These are phyloP conservation scores for Onychorhynchus coronatus DNA, from an alignment of 2,113 vertebrate species.

Conservation along the genomic window DNA sequence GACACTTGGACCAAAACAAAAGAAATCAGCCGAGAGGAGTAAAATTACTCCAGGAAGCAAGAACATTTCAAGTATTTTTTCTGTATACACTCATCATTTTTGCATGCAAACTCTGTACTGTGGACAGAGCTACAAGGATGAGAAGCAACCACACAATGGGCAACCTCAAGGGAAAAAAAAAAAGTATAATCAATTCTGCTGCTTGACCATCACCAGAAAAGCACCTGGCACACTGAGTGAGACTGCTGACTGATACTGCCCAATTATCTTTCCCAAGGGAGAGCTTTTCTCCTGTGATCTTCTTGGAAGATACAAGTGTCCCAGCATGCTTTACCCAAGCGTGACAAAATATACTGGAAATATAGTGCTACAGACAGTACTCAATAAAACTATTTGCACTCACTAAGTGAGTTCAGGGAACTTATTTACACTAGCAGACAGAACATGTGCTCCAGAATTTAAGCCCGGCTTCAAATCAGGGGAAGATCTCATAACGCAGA, in stretches of 20 bases:
- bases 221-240: not conserved
- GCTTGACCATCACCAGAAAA: not conserved
- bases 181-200: not conserved
- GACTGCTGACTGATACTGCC: not conserved
- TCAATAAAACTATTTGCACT: not conserved
- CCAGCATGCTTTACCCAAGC: not conserved
- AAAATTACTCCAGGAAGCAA: not conserved
- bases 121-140: not conserved
- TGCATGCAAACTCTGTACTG: not conserved
- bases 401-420: not conserved
- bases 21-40: not conserved
- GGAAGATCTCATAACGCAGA: not conserved
- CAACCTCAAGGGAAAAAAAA: not conserved
- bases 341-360: not conserved
- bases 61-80: not conserved
- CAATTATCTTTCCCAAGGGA: not conserved
- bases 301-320: not conserved
- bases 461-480: not conserved
- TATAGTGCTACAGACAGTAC: not conserved
- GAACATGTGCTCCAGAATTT: not conserved
- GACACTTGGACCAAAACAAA: not conserved
- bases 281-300: not conserved
- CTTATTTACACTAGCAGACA: not conserved
- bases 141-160: not conserved
- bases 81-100: not conserved